A percentile compares a stretch with the other conserved stretches of the same genome.
phyloP scores from a whole-genome alignment of 2,113 vertebrate species.

The Conger conger region DNA sequence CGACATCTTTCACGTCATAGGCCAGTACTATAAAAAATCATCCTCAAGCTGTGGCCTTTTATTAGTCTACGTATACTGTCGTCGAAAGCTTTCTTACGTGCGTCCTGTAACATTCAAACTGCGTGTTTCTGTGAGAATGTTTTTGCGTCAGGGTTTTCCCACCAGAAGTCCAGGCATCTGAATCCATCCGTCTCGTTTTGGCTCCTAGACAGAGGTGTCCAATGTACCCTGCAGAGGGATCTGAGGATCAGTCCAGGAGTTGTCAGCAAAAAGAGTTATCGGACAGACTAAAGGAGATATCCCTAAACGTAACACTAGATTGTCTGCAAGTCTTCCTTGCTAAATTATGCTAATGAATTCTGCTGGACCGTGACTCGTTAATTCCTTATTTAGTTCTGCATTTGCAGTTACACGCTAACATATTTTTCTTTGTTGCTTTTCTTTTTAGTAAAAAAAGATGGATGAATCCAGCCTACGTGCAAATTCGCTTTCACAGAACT shows the following conservation, averaged over 20 bases:
- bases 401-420: neutral
- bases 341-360: neutral
- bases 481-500: conserved; percentile 10
- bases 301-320: conserved; percentile 7
- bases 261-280: neutral
- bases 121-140: neutral
- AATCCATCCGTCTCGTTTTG: neutral
- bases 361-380: neutral
- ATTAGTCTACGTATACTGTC: no score
- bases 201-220: neutral
- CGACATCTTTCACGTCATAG: neutral
- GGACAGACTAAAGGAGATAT: neutral
- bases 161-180: neutral
- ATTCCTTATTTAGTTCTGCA: neutral
- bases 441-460: neutral
- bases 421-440: neutral
- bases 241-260: neutral
- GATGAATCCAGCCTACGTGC: neutral
- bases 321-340: neutral
- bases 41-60: no score
- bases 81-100: no score
- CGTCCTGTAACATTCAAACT: no score
- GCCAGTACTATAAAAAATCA: no score
- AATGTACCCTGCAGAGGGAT: neutral
- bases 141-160: neutral